Base-by-base conservation (phyloP, 2,113 vertebrate genomes). In the Tapirus terrestris region DNA sequence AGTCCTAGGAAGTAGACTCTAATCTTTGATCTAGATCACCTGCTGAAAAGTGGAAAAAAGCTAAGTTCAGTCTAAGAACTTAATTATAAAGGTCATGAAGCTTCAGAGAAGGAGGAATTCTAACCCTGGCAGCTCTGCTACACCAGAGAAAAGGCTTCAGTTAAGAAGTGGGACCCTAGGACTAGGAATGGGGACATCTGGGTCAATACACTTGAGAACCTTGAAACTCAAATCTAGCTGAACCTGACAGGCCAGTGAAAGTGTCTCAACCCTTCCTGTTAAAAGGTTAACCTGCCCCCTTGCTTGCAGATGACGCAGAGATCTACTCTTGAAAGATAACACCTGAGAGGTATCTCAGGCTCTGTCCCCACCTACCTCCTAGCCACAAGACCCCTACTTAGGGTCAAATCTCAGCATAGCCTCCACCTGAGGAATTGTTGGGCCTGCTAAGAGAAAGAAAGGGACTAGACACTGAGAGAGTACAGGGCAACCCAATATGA, bases 261-360 rank as follows among this genome's bases (percentile, higher is more conserved):
- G 25, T 23, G 6, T 95, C 16, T 61, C 23, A 61, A 36, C n/a
- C 13, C 6, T 84, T 31, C 61, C 27, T 53, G 23, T 51, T 88
- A 91, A 82, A 53, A 63, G 36, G 61, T 25, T 77, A 60, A 36
- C 27, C 39, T 87, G 14, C 7, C 25, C 51, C 7, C 43, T 76
- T 87, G 21, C 18, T 33, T 60, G 29, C 6, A 61, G 31, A 63
- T 70, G 33, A 81, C 81, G 6, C 5, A 60, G 3, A 72, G 29
- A 97, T 85, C n/a, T 33, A 6, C n/a, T 92, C 45, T 92, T 81
- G 36, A 96, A 96, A 85, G 25, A 92, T 9, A 85, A 25, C 5
- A 53, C 3, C 53, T 43, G 39, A 39, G 39, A 39, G 39, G 39
- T 51, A 13, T 27, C 36, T 65, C 16, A 6, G 20, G 20, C 72